Percentiles rank a stretch among this genome's conserved stretches.
Conservation (phyloP, 2,888 invertebrate species). For the Drosophila parthenogenetica region DNA sequence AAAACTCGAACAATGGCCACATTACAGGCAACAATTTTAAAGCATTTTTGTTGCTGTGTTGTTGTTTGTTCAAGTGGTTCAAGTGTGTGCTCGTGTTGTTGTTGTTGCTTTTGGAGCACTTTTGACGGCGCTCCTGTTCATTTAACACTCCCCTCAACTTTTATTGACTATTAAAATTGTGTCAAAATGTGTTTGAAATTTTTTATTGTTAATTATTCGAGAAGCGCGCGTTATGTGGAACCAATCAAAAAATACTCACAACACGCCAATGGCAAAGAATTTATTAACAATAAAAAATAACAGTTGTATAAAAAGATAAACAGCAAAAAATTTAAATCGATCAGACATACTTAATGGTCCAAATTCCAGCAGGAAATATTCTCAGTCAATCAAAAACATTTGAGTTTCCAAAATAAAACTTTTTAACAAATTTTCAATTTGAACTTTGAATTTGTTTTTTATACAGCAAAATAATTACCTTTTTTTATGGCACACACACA, state of each 20-base stretch:
- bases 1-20: constrained; percentile 64
- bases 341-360: constrained; percentile 3
- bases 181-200: constrained; percentile 79
- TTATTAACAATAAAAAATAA: constrained; percentile 7
- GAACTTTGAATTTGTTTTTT: background rate
- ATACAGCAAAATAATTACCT: constrained; percentile 1
- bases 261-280: constrained; percentile 36
- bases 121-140: constrained; percentile 49
- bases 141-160: constrained; percentile 49
- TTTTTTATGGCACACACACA: background rate
- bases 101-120: constrained; percentile 30
- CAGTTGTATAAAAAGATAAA: background rate
- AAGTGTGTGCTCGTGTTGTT: constrained; percentile 5
- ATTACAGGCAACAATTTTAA: constrained; percentile 51
- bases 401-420: too few relatives aligned
- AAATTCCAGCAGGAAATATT: too few relatives aligned
- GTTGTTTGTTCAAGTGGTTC: background rate
- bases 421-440: too few relatives aligned
- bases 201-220: constrained; percentile 70
- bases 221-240: constrained; percentile 50
- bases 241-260: constrained; percentile 46
- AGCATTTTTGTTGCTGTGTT: constrained; percentile 37
- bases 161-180: constrained; percentile 83
- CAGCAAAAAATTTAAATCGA: constrained; percentile 11
- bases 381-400: too few relatives aligned